Evolutionary conservation across 2,888 invertebrate genomes (phyloP).

Genomic region (Gandaritis pyraliata): DNA sequence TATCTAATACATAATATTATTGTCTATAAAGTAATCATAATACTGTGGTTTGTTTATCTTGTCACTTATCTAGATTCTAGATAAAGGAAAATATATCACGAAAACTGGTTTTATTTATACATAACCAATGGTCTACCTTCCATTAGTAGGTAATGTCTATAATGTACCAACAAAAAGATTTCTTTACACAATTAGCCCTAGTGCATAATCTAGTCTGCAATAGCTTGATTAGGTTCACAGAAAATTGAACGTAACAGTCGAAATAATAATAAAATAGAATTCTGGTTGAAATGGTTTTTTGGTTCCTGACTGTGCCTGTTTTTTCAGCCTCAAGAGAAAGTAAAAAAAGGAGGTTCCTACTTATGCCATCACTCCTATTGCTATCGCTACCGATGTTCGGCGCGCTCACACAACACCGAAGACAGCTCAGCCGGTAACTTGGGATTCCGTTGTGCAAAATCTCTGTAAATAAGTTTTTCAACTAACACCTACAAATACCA

Average conservation of each 20-base stretch:
- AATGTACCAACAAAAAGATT: no score
- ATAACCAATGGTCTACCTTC: not conserved
- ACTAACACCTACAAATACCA: not conserved
- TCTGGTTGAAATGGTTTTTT: no score
- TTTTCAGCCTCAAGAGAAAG: conserved; percentile 87
- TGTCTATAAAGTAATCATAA: not conserved
- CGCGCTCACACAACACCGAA: conserved; percentile 96
- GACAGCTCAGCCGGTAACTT: conserved; percentile 97
- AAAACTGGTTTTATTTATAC: not conserved
- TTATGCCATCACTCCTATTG: conserved; percentile 96
- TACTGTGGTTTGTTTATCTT: not conserved
- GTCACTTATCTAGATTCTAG: not conserved
- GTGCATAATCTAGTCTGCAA: no score
- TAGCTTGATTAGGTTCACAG: no score
- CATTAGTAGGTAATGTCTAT: no score
- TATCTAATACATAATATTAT: conserved; percentile 10
- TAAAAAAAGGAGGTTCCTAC: conserved; percentile 98
- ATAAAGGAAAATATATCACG: conserved; percentile 2
- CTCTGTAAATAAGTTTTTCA: conserved; percentile 39
- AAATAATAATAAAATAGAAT: no score
- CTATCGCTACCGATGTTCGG: conserved; percentile 96
- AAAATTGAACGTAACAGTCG: no score
- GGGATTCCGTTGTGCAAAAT: conserved; percentile 95
- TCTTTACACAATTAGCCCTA: no score
- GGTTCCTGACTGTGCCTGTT: not conserved